These are phyloP conservation scores for Hedychridium roseum DNA, from an alignment of 2,888 invertebrate genomes.

Conservation along the genomic window DNA sequence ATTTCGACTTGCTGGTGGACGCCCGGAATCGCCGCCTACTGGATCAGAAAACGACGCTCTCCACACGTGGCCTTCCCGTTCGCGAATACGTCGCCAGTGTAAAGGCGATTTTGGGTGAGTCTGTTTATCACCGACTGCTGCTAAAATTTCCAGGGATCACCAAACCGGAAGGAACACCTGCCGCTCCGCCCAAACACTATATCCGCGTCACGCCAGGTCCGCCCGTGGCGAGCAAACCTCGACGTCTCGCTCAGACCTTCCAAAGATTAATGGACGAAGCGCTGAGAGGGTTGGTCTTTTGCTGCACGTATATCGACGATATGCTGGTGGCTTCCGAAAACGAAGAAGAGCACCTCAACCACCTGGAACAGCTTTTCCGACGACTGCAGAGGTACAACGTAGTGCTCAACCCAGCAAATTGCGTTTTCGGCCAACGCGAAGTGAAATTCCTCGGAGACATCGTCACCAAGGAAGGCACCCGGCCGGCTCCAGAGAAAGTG, in stretches of 20 bases:
- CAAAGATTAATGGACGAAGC: no score
- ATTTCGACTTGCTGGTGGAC: slow-evolving; percentile 48
- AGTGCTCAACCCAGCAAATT: no score
- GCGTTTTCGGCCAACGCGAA: not conserved
- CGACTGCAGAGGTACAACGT: no score
- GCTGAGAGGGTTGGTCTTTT: not conserved
- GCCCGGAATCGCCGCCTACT: slow-evolving; percentile 32
- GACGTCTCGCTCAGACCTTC: no score
- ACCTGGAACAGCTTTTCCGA: no score
- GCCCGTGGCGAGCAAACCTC: not conserved
- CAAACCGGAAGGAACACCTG: slow-evolving; percentile 3
- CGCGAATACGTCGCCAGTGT: no score
- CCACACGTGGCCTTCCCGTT: slow-evolving; percentile 11
- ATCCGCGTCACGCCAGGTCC: slow-evolving; percentile 9
- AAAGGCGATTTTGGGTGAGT: not conserved
- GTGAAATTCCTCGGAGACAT: not conserved
- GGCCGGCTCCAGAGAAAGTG: no score
- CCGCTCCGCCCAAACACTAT: slow-evolving; percentile 30
- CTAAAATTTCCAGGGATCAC: slow-evolving; percentile 17
- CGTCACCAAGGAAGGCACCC: not conserved
- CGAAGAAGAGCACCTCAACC: not conserved
- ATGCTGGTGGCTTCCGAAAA: not conserved
- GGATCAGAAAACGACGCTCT: no score
- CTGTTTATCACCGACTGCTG: slow-evolving; percentile 14
- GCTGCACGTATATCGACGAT: not conserved